Evolutionary conservation across 2,113 vertebrate species (phyloP).

Genomic region (Chaenogobius annularis): DNA sequence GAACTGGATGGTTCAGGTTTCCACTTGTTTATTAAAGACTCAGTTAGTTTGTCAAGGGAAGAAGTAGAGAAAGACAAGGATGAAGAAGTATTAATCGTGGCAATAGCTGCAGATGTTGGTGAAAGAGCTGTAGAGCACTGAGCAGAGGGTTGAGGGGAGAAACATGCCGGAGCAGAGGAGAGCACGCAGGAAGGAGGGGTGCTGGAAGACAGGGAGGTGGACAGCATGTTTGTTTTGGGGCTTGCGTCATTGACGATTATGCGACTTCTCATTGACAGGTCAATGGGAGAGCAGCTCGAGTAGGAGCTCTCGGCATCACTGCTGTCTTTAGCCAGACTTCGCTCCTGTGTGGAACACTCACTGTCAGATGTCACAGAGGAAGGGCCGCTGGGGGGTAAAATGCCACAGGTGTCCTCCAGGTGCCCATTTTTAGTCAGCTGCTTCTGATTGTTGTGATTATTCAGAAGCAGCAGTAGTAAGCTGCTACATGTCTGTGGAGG

Average conservation of each 20-base stretch:
- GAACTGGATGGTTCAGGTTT: slow-evolving; percentile 84
- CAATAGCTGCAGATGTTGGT: slow-evolving; percentile 65
- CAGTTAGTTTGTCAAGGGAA: slow-evolving; percentile 90
- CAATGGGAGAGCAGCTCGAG: slow-evolving; percentile 94
- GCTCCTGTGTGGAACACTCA: slow-evolving; percentile 89
- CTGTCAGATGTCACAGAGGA: slow-evolving; percentile 88
- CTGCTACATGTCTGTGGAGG: slow-evolving; percentile 90
- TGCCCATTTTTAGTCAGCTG: slow-evolving; percentile 82
- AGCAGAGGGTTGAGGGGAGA: slow-evolving; percentile 69
- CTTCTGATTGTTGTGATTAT: slow-evolving; percentile 90
- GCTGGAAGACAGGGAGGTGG: slow-evolving; percentile 48
- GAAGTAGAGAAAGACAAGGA: slow-evolving; percentile 72
- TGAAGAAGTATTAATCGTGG: slow-evolving; percentile 50
- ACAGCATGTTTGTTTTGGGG: slow-evolving; percentile 37
- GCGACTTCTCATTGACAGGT: slow-evolving; percentile 89
- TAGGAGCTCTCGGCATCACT: slow-evolving; percentile 95
- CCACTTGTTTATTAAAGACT: slow-evolving; percentile 91
- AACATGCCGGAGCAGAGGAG: slow-evolving; percentile 51
- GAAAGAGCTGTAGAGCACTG: slow-evolving; percentile 53
- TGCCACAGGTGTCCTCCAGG: slow-evolving; percentile 77
- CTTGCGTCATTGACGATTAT: slow-evolving; percentile 72
- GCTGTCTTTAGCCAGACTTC: slow-evolving; percentile 90
- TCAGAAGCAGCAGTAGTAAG: slow-evolving; percentile 92
- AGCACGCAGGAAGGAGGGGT: slow-evolving; percentile 62
- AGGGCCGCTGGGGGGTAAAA: slow-evolving; percentile 81